phyloP scores from a whole-genome alignment of 2,797 vertebrate species.

The Fistularia commersonii region DNA sequence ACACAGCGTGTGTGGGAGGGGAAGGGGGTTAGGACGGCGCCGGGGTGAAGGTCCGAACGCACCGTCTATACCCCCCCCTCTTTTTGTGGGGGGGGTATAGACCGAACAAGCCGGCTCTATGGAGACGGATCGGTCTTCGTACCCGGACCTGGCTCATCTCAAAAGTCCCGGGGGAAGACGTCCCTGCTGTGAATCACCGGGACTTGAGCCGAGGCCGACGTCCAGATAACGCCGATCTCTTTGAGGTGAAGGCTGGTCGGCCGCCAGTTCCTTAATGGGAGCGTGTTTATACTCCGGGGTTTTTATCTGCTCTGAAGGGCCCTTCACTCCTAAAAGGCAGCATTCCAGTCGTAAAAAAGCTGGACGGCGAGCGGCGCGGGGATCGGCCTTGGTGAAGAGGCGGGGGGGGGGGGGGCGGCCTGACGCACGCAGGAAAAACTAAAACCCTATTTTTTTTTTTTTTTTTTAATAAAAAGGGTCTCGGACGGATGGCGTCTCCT shows the following conservation, averaged over 20 bases:
- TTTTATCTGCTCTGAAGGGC: slow-evolving; percentile 62
- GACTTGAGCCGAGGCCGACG: slow-evolving; percentile 26
- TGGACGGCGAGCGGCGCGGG: slow-evolving; percentile 1
- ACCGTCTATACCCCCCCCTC: slow-evolving; percentile 33
- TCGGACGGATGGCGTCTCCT: no score
- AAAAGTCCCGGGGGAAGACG: slow-evolving; percentile 32
- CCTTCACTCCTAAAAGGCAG: slow-evolving; percentile 45
- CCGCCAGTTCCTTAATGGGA: slow-evolving; percentile 69
- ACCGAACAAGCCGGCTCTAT: slow-evolving; percentile 48
- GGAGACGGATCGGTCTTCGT: slow-evolving; percentile 58
- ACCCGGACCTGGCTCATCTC: slow-evolving; percentile 61
- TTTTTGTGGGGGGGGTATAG: no score
- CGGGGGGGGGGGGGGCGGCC: no score
- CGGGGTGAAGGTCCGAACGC: slow-evolving; percentile 30
- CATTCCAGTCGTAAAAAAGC: slow-evolving; percentile 50
- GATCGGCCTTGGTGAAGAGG: no score
- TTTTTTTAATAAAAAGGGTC: no score
- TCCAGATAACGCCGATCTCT: slow-evolving; percentile 66
- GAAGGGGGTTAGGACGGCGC: no score
- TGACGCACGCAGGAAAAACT: no score
- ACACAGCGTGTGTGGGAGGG: no score
- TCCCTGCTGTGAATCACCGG: slow-evolving; percentile 58
- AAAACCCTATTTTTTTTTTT: no score
- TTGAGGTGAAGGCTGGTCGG: slow-evolving; percentile 62
- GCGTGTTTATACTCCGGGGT: slow-evolving; percentile 65